phyloP scores from a whole-genome alignment of 2,888 invertebrate genomes.

The Acrobeloides nanus region DNA sequence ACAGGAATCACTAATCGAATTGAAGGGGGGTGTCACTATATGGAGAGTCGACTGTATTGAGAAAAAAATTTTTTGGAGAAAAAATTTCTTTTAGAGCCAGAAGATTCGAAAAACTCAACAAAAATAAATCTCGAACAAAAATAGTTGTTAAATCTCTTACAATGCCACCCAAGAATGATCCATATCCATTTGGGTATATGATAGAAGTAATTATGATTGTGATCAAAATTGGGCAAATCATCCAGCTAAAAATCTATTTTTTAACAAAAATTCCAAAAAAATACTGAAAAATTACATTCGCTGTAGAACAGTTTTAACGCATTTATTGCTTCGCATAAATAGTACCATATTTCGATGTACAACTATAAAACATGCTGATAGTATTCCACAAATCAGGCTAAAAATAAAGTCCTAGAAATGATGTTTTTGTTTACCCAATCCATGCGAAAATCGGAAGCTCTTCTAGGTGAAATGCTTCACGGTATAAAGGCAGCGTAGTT shows the following conservation, averaged over 20 bases:
- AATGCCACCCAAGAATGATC: conserved; percentile 70
- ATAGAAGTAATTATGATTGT: conserved; percentile 75
- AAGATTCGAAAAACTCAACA: background rate
- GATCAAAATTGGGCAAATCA: conserved; percentile 82
- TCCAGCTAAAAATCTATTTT: conserved; percentile 74
- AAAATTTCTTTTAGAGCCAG: background rate
- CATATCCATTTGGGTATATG: conserved; percentile 83
- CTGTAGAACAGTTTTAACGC: conserved; percentile 41
- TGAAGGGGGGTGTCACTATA: too few relatives aligned
- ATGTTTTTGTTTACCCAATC: conserved; percentile 65
- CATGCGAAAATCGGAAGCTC: conserved; percentile 68
- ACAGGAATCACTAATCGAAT: too few relatives aligned
- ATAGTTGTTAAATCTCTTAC: too few relatives aligned
- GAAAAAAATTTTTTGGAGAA: background rate
- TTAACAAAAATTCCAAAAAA: background rate
- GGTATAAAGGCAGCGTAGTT: too few relatives aligned
- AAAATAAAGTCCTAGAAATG: conserved; percentile 9
- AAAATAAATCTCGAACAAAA: conserved; percentile 27
- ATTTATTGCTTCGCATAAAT: conserved; percentile 39
- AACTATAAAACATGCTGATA: conserved; percentile 41
- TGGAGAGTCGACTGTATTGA: too few relatives aligned
- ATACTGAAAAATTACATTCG: conserved; percentile 29
- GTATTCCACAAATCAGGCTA: conserved; percentile 43
- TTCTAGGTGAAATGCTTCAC: background rate
- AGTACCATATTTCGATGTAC: conserved; percentile 40